Conservation (phyloP, 2,113 vertebrate species). For the Sterrhoptilus dennistouni region DNA sequence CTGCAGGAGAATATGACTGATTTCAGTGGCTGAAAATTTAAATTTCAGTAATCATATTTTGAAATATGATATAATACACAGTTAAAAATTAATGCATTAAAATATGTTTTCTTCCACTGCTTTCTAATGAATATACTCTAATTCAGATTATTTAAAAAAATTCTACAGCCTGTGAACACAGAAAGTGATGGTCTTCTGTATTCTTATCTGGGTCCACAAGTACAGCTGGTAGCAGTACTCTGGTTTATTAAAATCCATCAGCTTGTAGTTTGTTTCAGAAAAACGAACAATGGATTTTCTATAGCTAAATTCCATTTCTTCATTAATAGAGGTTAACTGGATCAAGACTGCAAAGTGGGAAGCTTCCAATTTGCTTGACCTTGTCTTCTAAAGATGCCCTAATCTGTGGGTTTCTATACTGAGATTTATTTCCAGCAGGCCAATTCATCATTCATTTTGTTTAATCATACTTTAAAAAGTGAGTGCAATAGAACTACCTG, state of each 20-base stretch:
- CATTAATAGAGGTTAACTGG: constrained; percentile 19
- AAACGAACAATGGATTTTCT: background rate
- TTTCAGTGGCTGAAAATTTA: background rate
- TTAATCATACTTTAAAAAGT: constrained; percentile 56
- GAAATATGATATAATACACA: background rate
- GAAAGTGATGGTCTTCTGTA: background rate
- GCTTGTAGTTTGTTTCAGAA: background rate
- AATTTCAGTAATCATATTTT: background rate
- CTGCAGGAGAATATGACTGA: background rate
- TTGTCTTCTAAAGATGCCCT: constrained; percentile 33
- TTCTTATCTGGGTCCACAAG: background rate
- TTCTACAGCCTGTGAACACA: background rate
- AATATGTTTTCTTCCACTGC: background rate
- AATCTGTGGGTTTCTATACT: constrained; percentile 21
- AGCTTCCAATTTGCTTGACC: constrained; percentile 34
- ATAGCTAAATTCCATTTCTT: constrained; percentile 16
- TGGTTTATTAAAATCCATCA: background rate
- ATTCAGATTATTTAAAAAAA: background rate
- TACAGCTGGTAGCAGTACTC: background rate
- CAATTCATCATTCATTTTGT: constrained; percentile 27
- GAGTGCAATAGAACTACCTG: constrained; percentile 20
- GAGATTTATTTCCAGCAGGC: constrained; percentile 19
- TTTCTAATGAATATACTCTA: background rate
- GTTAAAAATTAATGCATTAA: background rate
- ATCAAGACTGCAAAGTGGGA: constrained; percentile 24